Evolutionary conservation across 2,113 vertebrate genomes (phyloP).

Genomic region (Ifrita kowaldi): DNA sequence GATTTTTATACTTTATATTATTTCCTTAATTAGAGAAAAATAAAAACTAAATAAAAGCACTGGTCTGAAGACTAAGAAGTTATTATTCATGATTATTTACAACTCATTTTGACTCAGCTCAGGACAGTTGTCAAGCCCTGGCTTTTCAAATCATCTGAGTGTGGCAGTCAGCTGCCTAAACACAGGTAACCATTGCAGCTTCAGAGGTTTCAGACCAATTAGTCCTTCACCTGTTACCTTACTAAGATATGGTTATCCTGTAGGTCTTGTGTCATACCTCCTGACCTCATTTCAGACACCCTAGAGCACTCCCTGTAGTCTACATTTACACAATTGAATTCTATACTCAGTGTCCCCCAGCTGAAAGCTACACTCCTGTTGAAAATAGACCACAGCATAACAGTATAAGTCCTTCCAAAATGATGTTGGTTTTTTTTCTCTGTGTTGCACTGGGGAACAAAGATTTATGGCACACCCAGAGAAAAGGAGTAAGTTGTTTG

Average conservation of each 20-base stretch:
- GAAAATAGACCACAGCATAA: not conserved
- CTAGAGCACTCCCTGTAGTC: not conserved
- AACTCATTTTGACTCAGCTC: not conserved
- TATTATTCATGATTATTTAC: not conserved
- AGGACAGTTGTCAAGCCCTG: not conserved
- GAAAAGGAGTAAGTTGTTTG: not conserved
- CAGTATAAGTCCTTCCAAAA: not conserved
- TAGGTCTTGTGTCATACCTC: not conserved
- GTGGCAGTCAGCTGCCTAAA: not conserved
- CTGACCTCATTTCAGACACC: not conserved
- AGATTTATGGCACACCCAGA: not conserved
- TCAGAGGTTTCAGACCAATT: not conserved
- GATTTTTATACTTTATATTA: not conserved
- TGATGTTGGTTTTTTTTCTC: accelerated
- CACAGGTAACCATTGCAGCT: not conserved
- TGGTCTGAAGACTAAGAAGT: not conserved
- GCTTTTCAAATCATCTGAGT: not conserved
- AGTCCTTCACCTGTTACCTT: not conserved
- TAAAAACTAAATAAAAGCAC: not conserved
- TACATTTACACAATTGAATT: not conserved
- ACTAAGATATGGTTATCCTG: not conserved
- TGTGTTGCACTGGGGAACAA: not conserved
- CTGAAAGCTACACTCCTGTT: not conserved
- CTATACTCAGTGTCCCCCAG: not conserved
- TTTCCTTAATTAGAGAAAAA: not conserved